Percentiles rank a stretch among this genome's conserved stretches.
Conservation (phyloP, 2,888 invertebrate genomes). For the Luperina nickerlii region DNA sequence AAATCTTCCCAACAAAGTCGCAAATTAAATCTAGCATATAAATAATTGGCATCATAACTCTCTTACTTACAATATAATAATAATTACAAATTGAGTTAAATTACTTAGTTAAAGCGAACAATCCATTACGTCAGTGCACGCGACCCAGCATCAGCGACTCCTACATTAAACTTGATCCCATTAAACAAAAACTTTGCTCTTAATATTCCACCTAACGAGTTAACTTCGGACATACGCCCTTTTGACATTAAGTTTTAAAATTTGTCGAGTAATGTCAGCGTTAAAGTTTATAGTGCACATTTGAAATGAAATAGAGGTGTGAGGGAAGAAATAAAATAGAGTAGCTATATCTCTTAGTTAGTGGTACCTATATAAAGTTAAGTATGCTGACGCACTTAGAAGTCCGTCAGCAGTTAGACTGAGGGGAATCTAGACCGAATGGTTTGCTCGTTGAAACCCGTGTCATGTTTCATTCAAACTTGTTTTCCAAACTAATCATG, state of each 20-base stretch:
- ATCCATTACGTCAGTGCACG: constrained; percentile 52
- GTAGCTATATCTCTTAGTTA: constrained; percentile 48
- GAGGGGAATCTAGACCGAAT: constrained; percentile 12
- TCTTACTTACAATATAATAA: constrained; percentile 12
- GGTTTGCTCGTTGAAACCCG: constrained; percentile 17
- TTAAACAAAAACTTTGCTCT: constrained; percentile 86
- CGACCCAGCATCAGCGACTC: constrained; percentile 63
- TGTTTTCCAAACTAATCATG: neutral
- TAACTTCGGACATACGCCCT: constrained; percentile 79
- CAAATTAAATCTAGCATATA: neutral
- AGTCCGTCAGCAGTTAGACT: constrained; percentile 18
- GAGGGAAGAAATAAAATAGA: constrained; percentile 50
- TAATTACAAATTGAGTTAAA: constrained; percentile 60
- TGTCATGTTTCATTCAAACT: neutral
- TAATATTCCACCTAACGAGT: constrained; percentile 85
- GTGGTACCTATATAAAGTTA: constrained; percentile 31
- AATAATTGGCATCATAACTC: neutral
- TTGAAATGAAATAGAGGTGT: constrained; percentile 51
- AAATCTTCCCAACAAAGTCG: neutral
- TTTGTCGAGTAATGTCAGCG: constrained; percentile 60
- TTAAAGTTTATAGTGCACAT: constrained; percentile 62
- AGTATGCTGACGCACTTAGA: constrained; percentile 30
- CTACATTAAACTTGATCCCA: constrained; percentile 79
- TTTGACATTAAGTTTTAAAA: constrained; percentile 76
- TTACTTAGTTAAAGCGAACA: constrained; percentile 42